Percentiles rank a stretch among this genome's conserved stretches.
These are phyloP conservation scores for Acleris cristana DNA, from an alignment of 2,888 invertebrate species.

Conservation along the genomic window DNA sequence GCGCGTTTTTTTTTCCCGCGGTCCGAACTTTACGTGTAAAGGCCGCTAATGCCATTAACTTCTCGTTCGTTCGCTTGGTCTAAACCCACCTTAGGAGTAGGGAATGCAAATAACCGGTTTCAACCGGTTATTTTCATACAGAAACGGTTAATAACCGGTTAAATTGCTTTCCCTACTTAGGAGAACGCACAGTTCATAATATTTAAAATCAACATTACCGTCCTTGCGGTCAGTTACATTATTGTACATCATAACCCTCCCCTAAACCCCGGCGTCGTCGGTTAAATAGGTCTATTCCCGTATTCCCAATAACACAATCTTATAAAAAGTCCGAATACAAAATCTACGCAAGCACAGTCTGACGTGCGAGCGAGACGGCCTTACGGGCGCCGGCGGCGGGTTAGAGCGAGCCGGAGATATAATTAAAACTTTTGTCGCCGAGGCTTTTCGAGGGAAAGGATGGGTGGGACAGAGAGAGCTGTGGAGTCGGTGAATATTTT, in stretches of 20 bases:
- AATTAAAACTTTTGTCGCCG: conserved; percentile 83
- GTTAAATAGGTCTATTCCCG: conserved; percentile 28
- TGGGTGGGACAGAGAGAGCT: conserved; percentile 47
- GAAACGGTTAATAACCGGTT: too few species aligned
- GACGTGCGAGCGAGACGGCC: conserved; percentile 49
- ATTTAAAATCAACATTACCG: too few species aligned
- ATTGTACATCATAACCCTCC: conserved; percentile 17
- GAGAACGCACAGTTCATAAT: too few species aligned
- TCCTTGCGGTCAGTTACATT: too few species aligned
- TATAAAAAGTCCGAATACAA: conserved; percentile 39
- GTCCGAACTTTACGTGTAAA: too few species aligned
- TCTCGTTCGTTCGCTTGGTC: too few species aligned
- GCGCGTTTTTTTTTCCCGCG: too few species aligned
- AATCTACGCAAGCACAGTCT: conserved; percentile 39
- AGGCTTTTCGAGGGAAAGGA: conserved; percentile 76
- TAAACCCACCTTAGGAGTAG: too few species aligned
- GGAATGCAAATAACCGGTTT: too few species aligned
- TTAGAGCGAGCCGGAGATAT: conserved; percentile 65
- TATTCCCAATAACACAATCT: conserved; percentile 35
- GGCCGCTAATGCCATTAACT: too few species aligned
- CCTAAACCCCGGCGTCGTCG: conserved; percentile 11
- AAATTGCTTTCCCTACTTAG: too few species aligned
- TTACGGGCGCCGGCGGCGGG: conserved; percentile 46
- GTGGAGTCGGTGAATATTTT: conserved; percentile 46
- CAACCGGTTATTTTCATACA: too few species aligned